Percentiles rank a stretch among this genome's conserved stretches.
phyloP scores from a whole-genome alignment of 1,140 invertebrate genomes.

The Bradynema listronoti region DNA sequence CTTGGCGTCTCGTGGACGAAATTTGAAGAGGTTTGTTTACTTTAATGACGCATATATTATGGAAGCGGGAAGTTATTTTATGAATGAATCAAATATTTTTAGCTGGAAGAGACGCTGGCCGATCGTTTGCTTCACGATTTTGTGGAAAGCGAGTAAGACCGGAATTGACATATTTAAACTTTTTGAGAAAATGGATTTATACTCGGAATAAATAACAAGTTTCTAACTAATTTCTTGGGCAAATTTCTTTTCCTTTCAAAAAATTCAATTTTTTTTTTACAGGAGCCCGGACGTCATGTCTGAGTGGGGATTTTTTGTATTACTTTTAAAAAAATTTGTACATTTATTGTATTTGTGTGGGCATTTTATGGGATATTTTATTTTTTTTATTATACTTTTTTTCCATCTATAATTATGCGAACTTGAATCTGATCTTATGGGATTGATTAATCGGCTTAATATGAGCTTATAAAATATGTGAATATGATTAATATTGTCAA shows the following conservation, averaged over 20 bases:
- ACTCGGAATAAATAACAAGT: slow-evolving; percentile 9
- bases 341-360: not conserved
- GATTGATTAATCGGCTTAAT: too few species aligned
- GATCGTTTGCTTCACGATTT: slow-evolving; percentile 43
- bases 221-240: slow-evolving; percentile 6
- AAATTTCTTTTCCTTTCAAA: slow-evolving; percentile 27
- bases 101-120: slow-evolving; percentile 49
- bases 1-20: slow-evolving; percentile 58
- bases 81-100: too few species aligned
- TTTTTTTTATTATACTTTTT: slow-evolving; percentile 9
- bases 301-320: too few species aligned
- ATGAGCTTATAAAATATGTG: too few species aligned
- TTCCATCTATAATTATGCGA: slow-evolving; percentile 19
- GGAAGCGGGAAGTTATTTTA: too few species aligned
- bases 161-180: too few species aligned
- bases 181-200: slow-evolving; percentile 3
- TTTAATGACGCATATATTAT: too few species aligned
- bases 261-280: slow-evolving; percentile 13
- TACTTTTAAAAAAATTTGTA: slow-evolving; percentile 13
- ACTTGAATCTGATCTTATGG: too few species aligned
- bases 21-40: slow-evolving; percentile 54
- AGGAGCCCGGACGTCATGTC: too few species aligned
- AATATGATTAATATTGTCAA: too few species aligned
- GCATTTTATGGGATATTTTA: not conserved
- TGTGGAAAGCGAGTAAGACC: slow-evolving; percentile 52